Evolutionary conservation across 1,140 invertebrate species (phyloP), one percentile per base, ranked within the genome.

Genomic region (Nixonia krombeini): DNA sequence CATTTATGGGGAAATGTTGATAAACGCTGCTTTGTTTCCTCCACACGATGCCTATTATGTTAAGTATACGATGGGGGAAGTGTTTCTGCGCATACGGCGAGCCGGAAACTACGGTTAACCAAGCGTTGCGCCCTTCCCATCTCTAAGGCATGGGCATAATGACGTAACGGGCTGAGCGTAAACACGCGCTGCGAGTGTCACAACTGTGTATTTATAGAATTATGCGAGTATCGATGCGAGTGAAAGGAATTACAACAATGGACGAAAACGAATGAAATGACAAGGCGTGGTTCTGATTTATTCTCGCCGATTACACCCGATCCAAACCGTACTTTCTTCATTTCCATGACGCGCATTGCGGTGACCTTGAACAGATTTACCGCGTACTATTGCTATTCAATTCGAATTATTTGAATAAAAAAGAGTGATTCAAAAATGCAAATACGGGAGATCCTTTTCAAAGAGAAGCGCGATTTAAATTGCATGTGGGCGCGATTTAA

Each of bases 81-180:
- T 68, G 41, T 63, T 57, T 70, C 52, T 72, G 68, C 70, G 69
- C 61, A 41, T 58, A 29, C 38, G 18, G 18, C n/a, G 41, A 55
- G 53, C 69, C 75, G 76, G 76, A 78, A 78, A 72, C 65, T 55
- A 74, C 29, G 69, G 71, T 75, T 78, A 78, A 78, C 76, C 72
- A 70, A 78, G 33, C 76, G 73, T 74, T 64, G 66, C 74, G 75
- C 72, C 75, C 76, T 78, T 75, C 67, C 76, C 52, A 75, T 75
- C 70, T 71, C 73, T 42, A 69, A 74, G 38, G 58, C 62, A 76
- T 78, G 68, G 76, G 74, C 75, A 78, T 61, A 45, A 58, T 57
- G 46, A 51, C 40, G 52, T 49, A 62, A 57, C 57, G 47, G 51
- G 57, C 52, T 62, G 57, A 62, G 44, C 44, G 57, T 53, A 42